Evolutionary conservation across 2,888 invertebrate genomes (phyloP).

Genomic region (Ornithoptera alexandrae): DNA sequence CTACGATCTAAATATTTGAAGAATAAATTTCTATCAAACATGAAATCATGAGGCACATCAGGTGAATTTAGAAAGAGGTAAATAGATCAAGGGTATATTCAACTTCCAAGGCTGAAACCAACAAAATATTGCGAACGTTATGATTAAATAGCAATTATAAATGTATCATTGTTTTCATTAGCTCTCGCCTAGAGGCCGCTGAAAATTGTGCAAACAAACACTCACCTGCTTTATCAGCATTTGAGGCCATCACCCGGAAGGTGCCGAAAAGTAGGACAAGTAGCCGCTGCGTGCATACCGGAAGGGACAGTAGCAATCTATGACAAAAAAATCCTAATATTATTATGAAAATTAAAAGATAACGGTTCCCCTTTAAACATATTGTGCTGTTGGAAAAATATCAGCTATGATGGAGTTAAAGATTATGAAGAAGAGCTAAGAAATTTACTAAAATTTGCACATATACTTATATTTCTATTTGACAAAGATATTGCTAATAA

Average conservation of each 20-base stretch:
- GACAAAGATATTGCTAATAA: too few species aligned
- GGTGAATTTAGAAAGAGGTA: constrained; percentile 6
- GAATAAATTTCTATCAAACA: background rate
- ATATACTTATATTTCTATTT: too few species aligned
- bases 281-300: constrained; percentile 94
- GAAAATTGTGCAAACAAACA: constrained; percentile 9
- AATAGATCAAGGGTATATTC: constrained; percentile 25
- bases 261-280: constrained; percentile 97
- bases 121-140: constrained; percentile 5
- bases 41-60: constrained; percentile 12
- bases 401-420: too few species aligned
- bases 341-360: background rate
- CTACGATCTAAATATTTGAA: background rate
- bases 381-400: background rate
- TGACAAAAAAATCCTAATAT: background rate
- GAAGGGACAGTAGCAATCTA: constrained; percentile 90
- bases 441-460: too few species aligned
- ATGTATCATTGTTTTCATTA: constrained; percentile 19
- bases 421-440: too few species aligned
- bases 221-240: constrained; percentile 88
- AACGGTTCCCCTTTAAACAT: background rate
- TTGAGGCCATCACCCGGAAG: constrained; percentile 95
- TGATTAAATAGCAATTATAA: constrained; percentile 19
- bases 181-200: background rate
- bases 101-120: constrained; percentile 4